phyloP scores from a whole-genome alignment of 2,113 vertebrate species.

The Rhynchomys soricoides region DNA sequence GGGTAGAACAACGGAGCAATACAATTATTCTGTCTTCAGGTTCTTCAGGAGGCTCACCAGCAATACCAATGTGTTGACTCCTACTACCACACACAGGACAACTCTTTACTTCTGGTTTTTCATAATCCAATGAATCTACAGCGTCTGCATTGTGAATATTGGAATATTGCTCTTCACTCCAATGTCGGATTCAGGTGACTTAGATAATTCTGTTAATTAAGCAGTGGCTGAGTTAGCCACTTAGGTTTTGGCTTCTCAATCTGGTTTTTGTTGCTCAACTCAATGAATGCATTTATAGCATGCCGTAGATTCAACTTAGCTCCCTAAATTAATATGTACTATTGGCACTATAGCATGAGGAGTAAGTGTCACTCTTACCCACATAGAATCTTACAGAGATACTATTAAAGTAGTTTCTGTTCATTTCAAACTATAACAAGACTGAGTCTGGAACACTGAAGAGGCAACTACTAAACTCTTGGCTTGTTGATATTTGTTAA shows the following conservation, averaged over 20 bases:
- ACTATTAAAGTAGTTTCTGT: background rate
- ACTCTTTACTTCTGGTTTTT: conserved; percentile 90
- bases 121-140: conserved; percentile 92
- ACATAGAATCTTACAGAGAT: background rate
- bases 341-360: background rate
- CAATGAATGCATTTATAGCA: background rate
- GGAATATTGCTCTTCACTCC: conserved; percentile 91
- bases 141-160: conserved; percentile 87
- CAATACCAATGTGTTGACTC: conserved; percentile 90
- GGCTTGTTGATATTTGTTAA: background rate
- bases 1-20: background rate
- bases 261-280: conserved; percentile 5
- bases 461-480: background rate
- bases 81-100: conserved; percentile 88
- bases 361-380: background rate
- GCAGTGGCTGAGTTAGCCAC: background rate
- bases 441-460: background rate
- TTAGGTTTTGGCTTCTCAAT: background rate
- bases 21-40: conserved; percentile 84
- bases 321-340: background rate
- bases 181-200: conserved; percentile 94
- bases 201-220: background rate
- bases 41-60: conserved; percentile 89
- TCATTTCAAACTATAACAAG: background rate
- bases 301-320: background rate